Evolutionary conservation across 2,797 vertebrate species (phyloP), one percentile per base, ranked within the genome.

Genomic region (Xerus rutilus): DNA sequence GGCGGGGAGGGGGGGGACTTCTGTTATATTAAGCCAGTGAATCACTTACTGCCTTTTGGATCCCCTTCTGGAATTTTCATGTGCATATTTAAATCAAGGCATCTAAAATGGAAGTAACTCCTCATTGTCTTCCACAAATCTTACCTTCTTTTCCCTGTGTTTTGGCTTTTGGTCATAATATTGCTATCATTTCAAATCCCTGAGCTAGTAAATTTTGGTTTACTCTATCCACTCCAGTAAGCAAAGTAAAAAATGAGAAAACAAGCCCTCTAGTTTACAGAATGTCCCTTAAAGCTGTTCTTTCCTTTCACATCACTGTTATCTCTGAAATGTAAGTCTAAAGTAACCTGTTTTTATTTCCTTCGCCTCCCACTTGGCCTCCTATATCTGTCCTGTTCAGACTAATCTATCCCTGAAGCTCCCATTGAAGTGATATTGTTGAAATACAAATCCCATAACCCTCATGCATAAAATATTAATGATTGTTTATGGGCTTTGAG

Each of bases 201-300:
- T 57, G 74, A 65, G 59, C 32, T 78, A 25, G 10, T 52, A 52
- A 45, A 82, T 12, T 49, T 73, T 20, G 54, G 14, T 30, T 2
- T 84, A 17, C 30, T 67, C 32, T 32, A 84, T 7, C 3, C 39
- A 12, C 15, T 43, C 5, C 18, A 21, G 43, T 17, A n/a, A 62
- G 15, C 32, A 67, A n/a, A 76, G 67, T 70, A 81, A 83, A 62
- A 94, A 45, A 18, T 89, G 85, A 47, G 43, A 76, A 89, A 82
- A 30, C 30, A 82, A 95, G 18, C 14, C 30, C 23, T 72, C 7
- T n/a, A 54, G 6, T 77, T 62, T 86, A 39, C 43, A 92, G 73
- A 92, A 70, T 52, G 11, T 52, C 49, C 28, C 43, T 35, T 62
- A 70, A 62, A 86, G 69, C 23, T 14, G 39, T 74, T 85, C 6